Conservation (phyloP, 1,140 invertebrate genomes). For the Brachionus calyciflorus region DNA sequence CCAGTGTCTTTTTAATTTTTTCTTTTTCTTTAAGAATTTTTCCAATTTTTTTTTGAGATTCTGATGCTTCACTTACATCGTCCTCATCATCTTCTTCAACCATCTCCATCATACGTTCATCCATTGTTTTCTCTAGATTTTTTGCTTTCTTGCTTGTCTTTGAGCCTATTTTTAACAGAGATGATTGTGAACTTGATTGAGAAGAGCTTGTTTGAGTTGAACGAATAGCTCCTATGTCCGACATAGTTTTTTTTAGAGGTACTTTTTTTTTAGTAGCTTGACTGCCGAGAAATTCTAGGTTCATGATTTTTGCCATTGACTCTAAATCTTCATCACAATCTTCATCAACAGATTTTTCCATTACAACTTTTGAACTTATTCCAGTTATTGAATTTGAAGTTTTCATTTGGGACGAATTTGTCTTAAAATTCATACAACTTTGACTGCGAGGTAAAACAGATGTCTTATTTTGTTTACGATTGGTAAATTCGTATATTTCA, state of each 20-base stretch:
- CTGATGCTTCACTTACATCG: neutral
- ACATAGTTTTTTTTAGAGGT: conserved; percentile 10
- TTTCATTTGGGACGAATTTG: neutral
- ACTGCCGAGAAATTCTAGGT: neutral
- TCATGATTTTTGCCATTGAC: conserved; percentile 36
- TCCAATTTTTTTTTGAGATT: neutral
- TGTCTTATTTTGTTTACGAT: conserved; percentile 47
- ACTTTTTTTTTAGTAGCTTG: neutral
- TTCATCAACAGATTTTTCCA: neutral
- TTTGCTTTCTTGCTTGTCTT: neutral
- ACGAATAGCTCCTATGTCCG: neutral
- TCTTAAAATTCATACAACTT: conserved; percentile 45
- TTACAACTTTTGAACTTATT: neutral
- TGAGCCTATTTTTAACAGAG: neutral
- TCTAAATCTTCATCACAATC: neutral
- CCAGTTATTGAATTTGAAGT: neutral
- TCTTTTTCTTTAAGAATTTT: conserved; percentile 28
- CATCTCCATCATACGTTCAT: neutral
- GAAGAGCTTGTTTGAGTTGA: neutral
- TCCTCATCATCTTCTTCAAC: neutral
- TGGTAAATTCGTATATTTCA: conserved; percentile 51
- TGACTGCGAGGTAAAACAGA: conserved; percentile 6
- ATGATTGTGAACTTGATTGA: neutral
- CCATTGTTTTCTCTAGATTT: conserved; percentile 32
- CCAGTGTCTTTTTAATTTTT: conserved; percentile 4